A percentile compares a stretch with the other conserved stretches of the same genome.
phyloP scores from a whole-genome alignment of 2,797 vertebrate genomes.

The Neosilurus hyrtlii region DNA sequence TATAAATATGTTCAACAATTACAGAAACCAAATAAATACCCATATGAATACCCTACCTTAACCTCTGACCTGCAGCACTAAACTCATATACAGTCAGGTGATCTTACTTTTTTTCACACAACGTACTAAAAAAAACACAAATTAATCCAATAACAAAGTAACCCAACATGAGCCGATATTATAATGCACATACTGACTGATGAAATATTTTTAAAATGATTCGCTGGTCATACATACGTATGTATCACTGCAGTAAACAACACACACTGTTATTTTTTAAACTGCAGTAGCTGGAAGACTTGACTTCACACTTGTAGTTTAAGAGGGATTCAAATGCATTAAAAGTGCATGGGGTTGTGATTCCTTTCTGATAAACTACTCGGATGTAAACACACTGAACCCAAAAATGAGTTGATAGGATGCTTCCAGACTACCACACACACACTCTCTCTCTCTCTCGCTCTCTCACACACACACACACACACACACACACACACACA shows the following conservation, averaged over 20 bases:
- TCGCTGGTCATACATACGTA: background rate
- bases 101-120: background rate
- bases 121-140: background rate
- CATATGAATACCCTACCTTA: background rate
- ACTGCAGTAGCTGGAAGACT: background rate
- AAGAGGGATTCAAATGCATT: background rate
- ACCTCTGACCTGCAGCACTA: background rate
- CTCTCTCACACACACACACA: slow-evolving; percentile 30
- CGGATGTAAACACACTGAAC: slow-evolving; percentile 19
- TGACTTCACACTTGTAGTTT: background rate
- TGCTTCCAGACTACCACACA: background rate
- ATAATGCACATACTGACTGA: background rate
- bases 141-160: background rate
- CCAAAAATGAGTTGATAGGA: slow-evolving; percentile 28
- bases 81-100: too few relatives aligned
- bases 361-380: slow-evolving; percentile 40
- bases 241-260: slow-evolving; percentile 1
- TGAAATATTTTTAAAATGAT: background rate
- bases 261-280: background rate
- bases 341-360: background rate
- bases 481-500: slow-evolving; percentile 32
- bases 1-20: background rate
- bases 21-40: background rate
- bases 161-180: background rate
- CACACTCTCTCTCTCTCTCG: too few relatives aligned